Conservation (phyloP, 2,113 vertebrate species). For the Phocoena phocoena region DNA sequence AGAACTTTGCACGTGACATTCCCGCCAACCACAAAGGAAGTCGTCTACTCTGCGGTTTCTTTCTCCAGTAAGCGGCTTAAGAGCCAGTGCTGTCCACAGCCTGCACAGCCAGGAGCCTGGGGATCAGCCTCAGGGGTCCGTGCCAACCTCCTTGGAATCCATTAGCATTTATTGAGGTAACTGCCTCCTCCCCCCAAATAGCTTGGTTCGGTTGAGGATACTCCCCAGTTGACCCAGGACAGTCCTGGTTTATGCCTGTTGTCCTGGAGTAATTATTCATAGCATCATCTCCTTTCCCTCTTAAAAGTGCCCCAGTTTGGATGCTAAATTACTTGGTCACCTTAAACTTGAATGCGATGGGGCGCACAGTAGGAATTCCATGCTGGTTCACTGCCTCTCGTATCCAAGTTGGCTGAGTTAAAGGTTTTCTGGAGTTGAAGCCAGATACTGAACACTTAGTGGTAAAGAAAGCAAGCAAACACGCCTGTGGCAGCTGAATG, state of each 20-base stretch:
- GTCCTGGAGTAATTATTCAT: not conserved
- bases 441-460: not conserved
- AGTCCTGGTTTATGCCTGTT: not conserved
- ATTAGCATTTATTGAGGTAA: not conserved
- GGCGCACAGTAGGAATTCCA: not conserved
- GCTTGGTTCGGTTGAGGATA: not conserved
- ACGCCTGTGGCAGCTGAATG: rapidly evolving
- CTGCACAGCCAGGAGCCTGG: not conserved
- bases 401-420: not conserved
- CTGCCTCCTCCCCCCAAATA: not conserved
- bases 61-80: not conserved
- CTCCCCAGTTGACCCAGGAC: not conserved
- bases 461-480: not conserved
- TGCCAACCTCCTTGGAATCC: not conserved
- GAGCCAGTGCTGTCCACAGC: not conserved
- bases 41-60: not conserved
- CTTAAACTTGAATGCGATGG: not conserved
- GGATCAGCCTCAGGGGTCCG: not conserved
- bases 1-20: rapidly evolving
- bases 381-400: not conserved
- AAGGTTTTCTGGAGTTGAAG: not conserved
- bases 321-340: not conserved
- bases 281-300: not conserved
- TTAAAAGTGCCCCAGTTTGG: not conserved
- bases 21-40: not conserved